These are phyloP conservation scores for Anagrus nilaparvatae DNA, from an alignment of 1,140 invertebrate species.

Conservation along the genomic window DNA sequence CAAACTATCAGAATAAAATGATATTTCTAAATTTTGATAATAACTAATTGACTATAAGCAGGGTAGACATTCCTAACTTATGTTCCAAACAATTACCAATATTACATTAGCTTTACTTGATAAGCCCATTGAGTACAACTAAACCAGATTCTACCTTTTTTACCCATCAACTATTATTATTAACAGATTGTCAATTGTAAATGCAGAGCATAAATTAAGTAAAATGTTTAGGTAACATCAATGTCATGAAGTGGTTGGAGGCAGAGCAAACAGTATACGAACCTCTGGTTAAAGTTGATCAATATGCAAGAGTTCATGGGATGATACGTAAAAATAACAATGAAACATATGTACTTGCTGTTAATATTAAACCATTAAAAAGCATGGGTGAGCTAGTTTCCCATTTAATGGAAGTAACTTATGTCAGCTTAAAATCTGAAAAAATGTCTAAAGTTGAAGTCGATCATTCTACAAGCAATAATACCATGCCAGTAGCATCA, in stretches of 20 bases:
- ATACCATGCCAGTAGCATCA: background rate
- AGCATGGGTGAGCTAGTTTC: constrained; percentile 21
- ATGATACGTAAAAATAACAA: constrained; percentile 23
- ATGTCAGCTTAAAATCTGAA: constrained; percentile 14
- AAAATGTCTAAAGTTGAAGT: constrained; percentile 10
- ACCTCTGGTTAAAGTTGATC: constrained; percentile 14
- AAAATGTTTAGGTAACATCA: constrained; percentile 23
- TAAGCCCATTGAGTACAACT: too few species aligned
- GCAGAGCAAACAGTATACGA: constrained; percentile 18
- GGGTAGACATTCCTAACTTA: too few species aligned
- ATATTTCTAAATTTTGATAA: too few species aligned
- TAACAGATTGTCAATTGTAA: background rate
- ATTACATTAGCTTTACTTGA: background rate
- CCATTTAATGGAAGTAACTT: constrained; percentile 29
- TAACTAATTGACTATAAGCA: too few species aligned
- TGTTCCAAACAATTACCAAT: too few species aligned
- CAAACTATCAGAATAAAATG: too few species aligned
- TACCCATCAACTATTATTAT: too few species aligned
- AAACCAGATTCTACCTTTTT: constrained; percentile 6
- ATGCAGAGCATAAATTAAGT: background rate
- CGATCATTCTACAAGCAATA: background rate
- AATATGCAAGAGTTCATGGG: constrained; percentile 26
- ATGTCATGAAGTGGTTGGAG: constrained; percentile 29
- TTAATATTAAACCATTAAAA: constrained; percentile 25
- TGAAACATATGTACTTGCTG: constrained; percentile 23